Conservation (phyloP, 1,140 invertebrate species). For the Drosophila bocki region DNA sequence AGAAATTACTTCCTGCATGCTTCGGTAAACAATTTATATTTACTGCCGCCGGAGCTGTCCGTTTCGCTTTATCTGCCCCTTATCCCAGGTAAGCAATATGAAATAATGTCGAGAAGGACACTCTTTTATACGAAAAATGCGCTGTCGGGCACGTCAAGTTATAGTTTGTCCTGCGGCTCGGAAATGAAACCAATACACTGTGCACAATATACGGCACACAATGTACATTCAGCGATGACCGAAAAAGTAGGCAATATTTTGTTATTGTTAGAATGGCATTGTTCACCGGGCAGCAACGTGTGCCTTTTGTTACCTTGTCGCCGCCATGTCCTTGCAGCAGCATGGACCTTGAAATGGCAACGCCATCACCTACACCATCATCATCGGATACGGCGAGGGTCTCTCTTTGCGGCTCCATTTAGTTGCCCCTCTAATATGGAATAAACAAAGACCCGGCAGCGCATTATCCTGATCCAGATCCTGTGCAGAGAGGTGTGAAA, state of each 20-base stretch:
- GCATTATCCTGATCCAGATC: slow-evolving; percentile 61
- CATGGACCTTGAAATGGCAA: slow-evolving; percentile 33
- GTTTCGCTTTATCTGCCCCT: slow-evolving; percentile 5
- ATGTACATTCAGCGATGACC: slow-evolving; percentile 1
- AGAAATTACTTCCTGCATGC: slow-evolving; percentile 14
- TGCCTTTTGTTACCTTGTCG: slow-evolving; percentile 57
- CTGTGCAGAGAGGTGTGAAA: slow-evolving; percentile 70
- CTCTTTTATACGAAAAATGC: slow-evolving; percentile 25
- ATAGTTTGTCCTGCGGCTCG: slow-evolving; percentile 51
- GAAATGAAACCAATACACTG: slow-evolving; percentile 47
- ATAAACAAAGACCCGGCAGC: slow-evolving; percentile 50
- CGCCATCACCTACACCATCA: slow-evolving; percentile 14
- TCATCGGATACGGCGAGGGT: slow-evolving; percentile 6
- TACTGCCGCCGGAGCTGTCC: slow-evolving; percentile 5
- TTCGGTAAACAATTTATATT: slow-evolving; percentile 30
- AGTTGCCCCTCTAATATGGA: slow-evolving; percentile 52
- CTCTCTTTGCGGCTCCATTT: slow-evolving; percentile 43
- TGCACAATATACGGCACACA: not conserved
- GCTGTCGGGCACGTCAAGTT: slow-evolving; percentile 36
- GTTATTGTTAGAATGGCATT: slow-evolving; percentile 42
- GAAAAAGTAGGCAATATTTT: slow-evolving; percentile 47
- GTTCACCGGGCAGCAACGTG: slow-evolving; percentile 29
- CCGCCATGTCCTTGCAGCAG: slow-evolving; percentile 27
- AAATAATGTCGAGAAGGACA: slow-evolving; percentile 25
- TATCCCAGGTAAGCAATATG: slow-evolving; percentile 17